Evolutionary conservation across 2,888 invertebrate species (phyloP).

Genomic region (Dolomedes plantarius): DNA sequence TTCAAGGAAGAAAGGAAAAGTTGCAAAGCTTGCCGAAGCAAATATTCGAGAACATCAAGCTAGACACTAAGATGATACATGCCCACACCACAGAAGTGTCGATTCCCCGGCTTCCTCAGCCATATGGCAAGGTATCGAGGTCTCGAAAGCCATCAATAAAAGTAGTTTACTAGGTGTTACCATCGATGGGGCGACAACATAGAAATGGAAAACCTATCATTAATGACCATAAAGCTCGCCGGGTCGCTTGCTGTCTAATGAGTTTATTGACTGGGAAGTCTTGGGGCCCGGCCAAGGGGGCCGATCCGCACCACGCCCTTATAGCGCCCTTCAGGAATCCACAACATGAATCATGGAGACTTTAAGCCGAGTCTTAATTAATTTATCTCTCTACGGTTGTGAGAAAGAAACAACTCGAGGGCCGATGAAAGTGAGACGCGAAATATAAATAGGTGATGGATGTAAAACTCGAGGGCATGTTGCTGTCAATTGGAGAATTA

Average conservation of each 20-base stretch:
- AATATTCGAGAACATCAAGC: no score
- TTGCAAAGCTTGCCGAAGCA: no score
- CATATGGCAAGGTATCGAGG: not conserved
- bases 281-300: constrained; percentile 64
- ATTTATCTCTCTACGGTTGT: constrained; percentile 57
- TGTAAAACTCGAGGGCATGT: not conserved
- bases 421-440: constrained; percentile 31
- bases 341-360: not conserved
- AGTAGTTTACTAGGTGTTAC: constrained; percentile 66
- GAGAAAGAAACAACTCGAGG: not conserved
- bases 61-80: no score
- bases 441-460: constrained; percentile 29
- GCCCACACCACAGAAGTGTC: no score
- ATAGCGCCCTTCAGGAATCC: constrained; percentile 53
- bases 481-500: constrained; percentile 6
- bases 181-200: constrained; percentile 21
- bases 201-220: constrained; percentile 69
- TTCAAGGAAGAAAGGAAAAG: no score
- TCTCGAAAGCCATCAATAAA: constrained; percentile 56
- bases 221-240: constrained; percentile 69
- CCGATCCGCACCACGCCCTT: constrained; percentile 58
- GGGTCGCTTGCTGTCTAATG: constrained; percentile 64
- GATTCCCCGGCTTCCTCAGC: not conserved
- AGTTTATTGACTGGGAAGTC: constrained; percentile 68
- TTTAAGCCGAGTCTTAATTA: constrained; percentile 51